Conservation (phyloP, 2,113 vertebrate genomes). For the Brienomyrus brachyistius region DNA sequence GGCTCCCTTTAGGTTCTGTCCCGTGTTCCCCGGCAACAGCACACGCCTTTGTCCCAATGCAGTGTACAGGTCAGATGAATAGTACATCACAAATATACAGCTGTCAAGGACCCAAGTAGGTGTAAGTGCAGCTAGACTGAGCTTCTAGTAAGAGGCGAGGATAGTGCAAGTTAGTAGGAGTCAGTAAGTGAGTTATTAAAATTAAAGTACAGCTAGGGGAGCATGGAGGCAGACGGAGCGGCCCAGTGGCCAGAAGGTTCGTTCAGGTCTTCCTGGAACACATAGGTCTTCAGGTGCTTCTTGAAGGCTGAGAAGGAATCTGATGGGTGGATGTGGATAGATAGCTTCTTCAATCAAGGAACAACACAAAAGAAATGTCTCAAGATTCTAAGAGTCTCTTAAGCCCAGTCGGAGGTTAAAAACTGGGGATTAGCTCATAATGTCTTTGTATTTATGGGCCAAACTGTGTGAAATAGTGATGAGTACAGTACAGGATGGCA, state of each 20-base stretch:
- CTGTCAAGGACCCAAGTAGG: background rate
- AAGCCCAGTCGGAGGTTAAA: background rate
- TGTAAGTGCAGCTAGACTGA: background rate
- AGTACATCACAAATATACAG: background rate
- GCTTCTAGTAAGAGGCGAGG: background rate
- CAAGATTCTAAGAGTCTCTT: background rate
- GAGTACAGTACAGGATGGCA: background rate
- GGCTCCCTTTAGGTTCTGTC: background rate
- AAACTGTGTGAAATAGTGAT: background rate
- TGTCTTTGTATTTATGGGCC: background rate
- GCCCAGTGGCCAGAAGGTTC: background rate
- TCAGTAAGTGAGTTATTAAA: background rate
- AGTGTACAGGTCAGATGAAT: background rate
- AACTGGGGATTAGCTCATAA: background rate
- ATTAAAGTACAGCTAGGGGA: background rate
- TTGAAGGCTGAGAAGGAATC: background rate
- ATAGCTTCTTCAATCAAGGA: background rate
- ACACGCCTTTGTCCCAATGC: background rate
- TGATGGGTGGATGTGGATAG: background rate
- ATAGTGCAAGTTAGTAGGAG: background rate
- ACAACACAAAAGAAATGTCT: background rate
- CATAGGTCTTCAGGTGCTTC: background rate
- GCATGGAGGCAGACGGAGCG: background rate
- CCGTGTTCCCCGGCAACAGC: background rate
- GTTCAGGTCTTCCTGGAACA: background rate